Base-by-base conservation (phyloP, 2,113 vertebrate genomes). In the Xiphophorus maculatus region DNA sequence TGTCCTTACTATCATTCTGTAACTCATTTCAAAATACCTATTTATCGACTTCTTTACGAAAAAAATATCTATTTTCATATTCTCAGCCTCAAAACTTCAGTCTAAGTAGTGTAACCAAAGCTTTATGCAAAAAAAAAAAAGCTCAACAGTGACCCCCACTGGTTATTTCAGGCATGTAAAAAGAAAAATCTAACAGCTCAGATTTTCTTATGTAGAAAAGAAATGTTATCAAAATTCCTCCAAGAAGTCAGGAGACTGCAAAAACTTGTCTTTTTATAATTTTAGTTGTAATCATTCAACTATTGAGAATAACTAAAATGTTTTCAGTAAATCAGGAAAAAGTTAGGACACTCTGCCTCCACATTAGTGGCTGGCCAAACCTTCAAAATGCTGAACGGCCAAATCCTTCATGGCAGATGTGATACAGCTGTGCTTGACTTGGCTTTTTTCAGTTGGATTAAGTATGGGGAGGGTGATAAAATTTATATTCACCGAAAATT, bases 61-160 rank as follows among this genome's bases (percentile, higher is more conserved):
- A 30, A 35, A 66, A 66, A 32, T 3, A 9, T 40, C 42, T 32
- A 25, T 48, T 69, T 30, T 35, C 2, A 19, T 14, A 3, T 27
- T 25, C 35, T 40, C 28, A n/a, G 8, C 25, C 25, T n/a, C 25
- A 25, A 22, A 58, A 58, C 19, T 58, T 29, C 12, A 22, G 63
- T 29, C 51, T 1, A 32, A 48, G 27, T 27, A 40, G 14, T 11
- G 9, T 40, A 40, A 40, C 13, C 13, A 14, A 42, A 48, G 15
- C 40, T 7, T 3, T 27, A 66, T 28, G 61, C 19, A 35, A 28
- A 30, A 30, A 30, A 3, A 71, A 2, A 33, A 71, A n/a, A 63
- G 63, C 66, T 25, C 40, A 82, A 87, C 75, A 84, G 74, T 1
- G 69, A 62, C 82, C 72, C 76, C 89, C 0, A 0, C 67, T 90